Base-by-base conservation (phyloP, 2,888 invertebrate genomes). In the Nemoura dubitans region DNA sequence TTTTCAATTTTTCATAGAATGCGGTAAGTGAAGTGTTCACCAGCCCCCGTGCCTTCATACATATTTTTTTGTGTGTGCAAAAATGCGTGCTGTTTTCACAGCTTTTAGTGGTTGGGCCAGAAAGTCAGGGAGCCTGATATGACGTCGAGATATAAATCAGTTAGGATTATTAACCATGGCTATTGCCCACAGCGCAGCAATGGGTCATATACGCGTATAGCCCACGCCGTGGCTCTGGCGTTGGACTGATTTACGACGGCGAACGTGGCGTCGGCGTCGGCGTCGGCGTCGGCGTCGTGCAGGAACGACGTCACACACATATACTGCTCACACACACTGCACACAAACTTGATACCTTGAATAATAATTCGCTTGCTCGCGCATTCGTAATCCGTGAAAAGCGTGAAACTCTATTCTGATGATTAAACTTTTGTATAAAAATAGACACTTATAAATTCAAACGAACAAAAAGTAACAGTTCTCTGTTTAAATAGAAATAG, bases 91-190 rank as follows among this genome's bases (percentile, higher is more conserved):
- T 81, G 81, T 81, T 81, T 81, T 86, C 76, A 77, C 83, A 77
- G 86, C 86, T 86, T 83, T 86, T 82, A 82, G 82, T 86, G 81
- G 81, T 76, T 6, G 80, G n/a, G 77, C 28, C 77, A 26, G 85
- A 76, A 78, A 78, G 85, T 77, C 85, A 28, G 7, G 28, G n/a
- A 30, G 76, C 85, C 76, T 14, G 43, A 84, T 85, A 36, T 78
- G 89, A 89, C 88, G 87, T 76, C 85, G 88, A 88, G 88, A 89
- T 86, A 90, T 91, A 91, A 91, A 91, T 91, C 91, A 91, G 90
- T 90, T 89, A 90, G 90, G 90, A 91, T 91, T 88, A 91, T 91
- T 91, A 91, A 91, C 91, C 91, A 91, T 91, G 43, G 81, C 43
- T 86, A 29, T 81, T 91, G 91, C 91, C 91, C 91, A 90, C 90